These are phyloP conservation scores for Pluvialis apricaria DNA, from an alignment of 2,113 vertebrate species.

Conservation along the genomic window DNA sequence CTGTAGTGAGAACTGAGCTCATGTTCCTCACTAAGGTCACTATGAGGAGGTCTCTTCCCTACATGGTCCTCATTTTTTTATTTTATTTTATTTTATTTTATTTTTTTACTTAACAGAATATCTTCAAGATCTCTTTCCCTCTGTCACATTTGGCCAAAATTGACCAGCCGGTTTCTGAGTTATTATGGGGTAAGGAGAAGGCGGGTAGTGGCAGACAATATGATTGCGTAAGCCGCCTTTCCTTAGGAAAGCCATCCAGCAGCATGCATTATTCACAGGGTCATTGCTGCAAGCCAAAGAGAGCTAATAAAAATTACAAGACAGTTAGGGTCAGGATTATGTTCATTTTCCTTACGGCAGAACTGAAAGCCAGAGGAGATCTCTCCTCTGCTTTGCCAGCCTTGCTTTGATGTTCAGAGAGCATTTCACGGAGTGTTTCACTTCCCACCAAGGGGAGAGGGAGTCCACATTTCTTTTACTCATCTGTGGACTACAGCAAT, in stretches of 20 bases:
- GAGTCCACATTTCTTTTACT: background rate
- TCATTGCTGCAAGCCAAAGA: slow-evolving; percentile 12
- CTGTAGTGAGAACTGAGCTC: background rate
- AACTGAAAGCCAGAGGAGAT: slow-evolving; percentile 11
- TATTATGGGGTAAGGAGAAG: background rate
- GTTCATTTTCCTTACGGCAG: background rate
- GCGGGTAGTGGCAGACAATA: background rate
- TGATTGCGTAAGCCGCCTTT: slow-evolving; percentile 30
- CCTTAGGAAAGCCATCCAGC: slow-evolving; percentile 47
- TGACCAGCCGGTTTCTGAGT: background rate
- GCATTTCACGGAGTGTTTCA: background rate
- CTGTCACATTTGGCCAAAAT: background rate
- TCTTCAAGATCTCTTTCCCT: background rate
- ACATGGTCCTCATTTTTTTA: background rate
- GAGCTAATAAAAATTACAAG: slow-evolving; percentile 41
- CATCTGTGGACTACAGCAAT: background rate
- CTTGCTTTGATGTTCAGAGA: background rate
- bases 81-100: background rate
- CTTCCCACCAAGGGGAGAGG: background rate
- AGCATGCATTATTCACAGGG: slow-evolving; percentile 55
- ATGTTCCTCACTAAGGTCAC: background rate
- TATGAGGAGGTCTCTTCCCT: background rate
- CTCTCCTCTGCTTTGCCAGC: background rate
- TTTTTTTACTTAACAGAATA: background rate
- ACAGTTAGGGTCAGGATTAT: slow-evolving; percentile 4